Base-by-base conservation (phyloP, 37 sponge, comb jelly and placozoan species). In the Mnemiopsis leidyi region DNA sequence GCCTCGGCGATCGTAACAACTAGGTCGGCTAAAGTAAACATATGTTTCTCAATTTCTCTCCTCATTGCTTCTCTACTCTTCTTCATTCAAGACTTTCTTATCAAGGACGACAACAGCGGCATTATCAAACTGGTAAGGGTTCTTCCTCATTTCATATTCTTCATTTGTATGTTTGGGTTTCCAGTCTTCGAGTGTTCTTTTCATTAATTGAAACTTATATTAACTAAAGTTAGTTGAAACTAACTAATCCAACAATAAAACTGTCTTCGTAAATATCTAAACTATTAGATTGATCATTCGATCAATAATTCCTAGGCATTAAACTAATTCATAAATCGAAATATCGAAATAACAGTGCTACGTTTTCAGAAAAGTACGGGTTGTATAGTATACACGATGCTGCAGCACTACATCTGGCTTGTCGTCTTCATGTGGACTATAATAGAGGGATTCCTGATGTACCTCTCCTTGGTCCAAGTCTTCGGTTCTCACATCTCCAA, bases 401-500 rank as follows among this genome's bases (percentile, higher is more conserved):
- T 85, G 0, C 90, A 85, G 26, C 90, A 85, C 90, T 85, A 85
- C 61, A 9, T 85, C n/a, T 85, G 90, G 90, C 90, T 85, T 28
- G 90, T 85, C 18, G 90, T 85, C 30, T 85, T 85, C 24, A n/a
- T 39, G 36, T 85, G 90, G 90, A 85, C 90, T 21, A 23, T 33
- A 0, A 85, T 85, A 24, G 90, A 85, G 29, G 90, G 90, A 23
- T 20, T 85, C 90, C 90, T 85, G 9, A 85, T 85, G 90, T 85
- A 85, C 90, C 90, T 85, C 48, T 85, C 90, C 29, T 28, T 85
- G 90, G 61, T 85, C 23, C 39, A 33, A 5, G 90, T 85, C 16
- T 85, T 85, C 61, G 90, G 90, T 39, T 85, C 90, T 33, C 90
- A 85, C 90, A 85, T 85, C 90, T 85, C 90, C 24, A 85, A 85